Base-by-base conservation (phyloP, 2,888 invertebrate genomes). In the Hofmannophila pseudospretella region DNA sequence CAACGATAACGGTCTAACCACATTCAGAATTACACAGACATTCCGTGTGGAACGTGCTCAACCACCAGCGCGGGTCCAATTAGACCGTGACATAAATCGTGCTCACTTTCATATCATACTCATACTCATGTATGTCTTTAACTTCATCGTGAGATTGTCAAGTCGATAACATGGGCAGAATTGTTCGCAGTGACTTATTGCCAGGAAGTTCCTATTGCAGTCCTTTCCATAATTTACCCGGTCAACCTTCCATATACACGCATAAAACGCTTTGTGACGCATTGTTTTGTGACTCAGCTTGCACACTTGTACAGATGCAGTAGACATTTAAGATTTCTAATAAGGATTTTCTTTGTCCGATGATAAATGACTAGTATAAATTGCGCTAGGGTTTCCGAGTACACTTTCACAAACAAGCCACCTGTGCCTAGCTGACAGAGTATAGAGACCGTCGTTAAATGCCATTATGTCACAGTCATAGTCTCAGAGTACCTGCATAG, bases 81-180 rank as follows among this genome's bases (percentile, higher is more conserved):
- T 73, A 79, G 82, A 80, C 80, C 80, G 71, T 78, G 73, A 78
- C 80, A 77, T 58, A 69, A 66, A 71, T 76, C 59, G 59, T 67
- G 65, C 65, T 72, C 58, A 71, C 75, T 81, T 79, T 27, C 27
- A 27, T 27, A 27, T 27, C 27, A 11, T 10, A 5, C 5, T 4
- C 11, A 27, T 27, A 27, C 27, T 27, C n/a, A n/a, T n/a, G 12
- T 12, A 4, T 11, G 27, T 3, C 27, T 27, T 27, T 27, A 27
- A 10, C 12, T 11, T 27, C 23, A 11, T 27, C 12, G 5, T n/a
- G n/a, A 23, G 23, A 23, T 23, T 23, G 4, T n/a, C 2, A 8
- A 23, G 4, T n/a, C 2, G 23, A 23, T 23, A 23, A 27, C n/a
- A 3, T 27, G 3, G 27, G 12, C n/a, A 27, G 4, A 27, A 27